Evolutionary conservation across 2,888 invertebrate species (phyloP), one percentile per base, ranked within the genome.

Genomic region (Deilephila porcellus): DNA sequence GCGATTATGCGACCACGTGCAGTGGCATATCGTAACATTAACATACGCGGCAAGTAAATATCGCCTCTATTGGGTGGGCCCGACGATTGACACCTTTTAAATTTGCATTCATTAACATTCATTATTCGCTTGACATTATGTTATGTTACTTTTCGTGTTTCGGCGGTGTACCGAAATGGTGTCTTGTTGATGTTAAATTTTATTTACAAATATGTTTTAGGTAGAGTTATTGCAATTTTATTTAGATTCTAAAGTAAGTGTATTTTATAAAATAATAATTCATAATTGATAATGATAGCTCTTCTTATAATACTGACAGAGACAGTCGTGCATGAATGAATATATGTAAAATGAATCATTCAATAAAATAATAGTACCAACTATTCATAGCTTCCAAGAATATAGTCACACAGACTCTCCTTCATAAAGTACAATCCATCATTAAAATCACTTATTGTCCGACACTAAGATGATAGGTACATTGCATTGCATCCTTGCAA

Each of bases 71-170:
- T 92, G 93, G 92, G 91, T 91, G 92, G 91, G 84, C 90, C 88
- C 88, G 83, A 88, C 91, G 90, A 91, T 93, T 93, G 93, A 93
- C 93, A 92, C 92, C 91, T 91, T 91, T 91, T 92, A 92, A 91
- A 93, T 93, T 93, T 93, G 90, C 93, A 93, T 93, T 84, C 84
- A 91, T 94, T 93, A 90, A 82, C 90, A 90, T 92, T 81, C 79
- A 81, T 86, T 85, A 83, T 84, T 83, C 83, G 81, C 59, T 17
- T 59, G 72, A 59, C 37, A 37, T 64, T 64, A 59, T 72, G 63
- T 72, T 67, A 20, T n/a, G 19, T 56, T 56, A 56, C 56, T n/a
- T 45, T 25, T 29, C 17, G 29, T 25, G 25, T 67, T 67, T 45
- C 45, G 64, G 52, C 17, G 45, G 67, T 45, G 45, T 37, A 52